phyloP scores from a whole-genome alignment of 1,140 invertebrate genomes.

The Cydia fagiglandana region DNA sequence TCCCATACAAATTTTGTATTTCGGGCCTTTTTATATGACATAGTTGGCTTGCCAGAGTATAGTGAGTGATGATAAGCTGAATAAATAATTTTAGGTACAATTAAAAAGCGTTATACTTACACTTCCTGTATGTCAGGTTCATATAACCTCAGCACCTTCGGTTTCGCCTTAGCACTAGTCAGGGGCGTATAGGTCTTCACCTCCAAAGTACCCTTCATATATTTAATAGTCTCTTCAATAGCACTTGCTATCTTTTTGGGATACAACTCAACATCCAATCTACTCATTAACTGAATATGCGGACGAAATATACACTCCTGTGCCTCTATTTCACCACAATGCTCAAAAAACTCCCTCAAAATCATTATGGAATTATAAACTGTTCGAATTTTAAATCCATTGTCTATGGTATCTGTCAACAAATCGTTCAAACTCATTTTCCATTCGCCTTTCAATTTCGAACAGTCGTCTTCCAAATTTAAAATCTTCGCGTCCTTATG shows the following conservation, averaged over 20 bases:
- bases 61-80: too few relatives aligned
- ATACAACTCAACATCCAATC: slow-evolving; percentile 81
- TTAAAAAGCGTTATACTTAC: slow-evolving; percentile 77
- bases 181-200: slow-evolving; percentile 79
- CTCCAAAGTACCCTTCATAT: slow-evolving; percentile 75
- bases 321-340: slow-evolving; percentile 79
- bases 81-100: too few relatives aligned
- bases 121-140: slow-evolving; percentile 91
- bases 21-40: too few relatives aligned
- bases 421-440: slow-evolving; percentile 77
- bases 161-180: slow-evolving; percentile 82
- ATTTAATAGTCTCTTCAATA: slow-evolving; percentile 68
- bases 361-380: slow-evolving; percentile 79
- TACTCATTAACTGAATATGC: slow-evolving; percentile 64
- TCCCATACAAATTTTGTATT: too few relatives aligned
- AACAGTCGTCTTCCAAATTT: slow-evolving; percentile 77
- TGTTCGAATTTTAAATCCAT: slow-evolving; percentile 82
- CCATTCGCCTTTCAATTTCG: slow-evolving; percentile 56
- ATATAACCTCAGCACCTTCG: slow-evolving; percentile 89
- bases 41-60: too few relatives aligned
- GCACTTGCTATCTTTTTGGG: slow-evolving; percentile 80
- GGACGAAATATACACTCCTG: slow-evolving; percentile 72
- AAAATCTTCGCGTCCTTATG: slow-evolving; percentile 78
- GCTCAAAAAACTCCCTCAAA: slow-evolving; percentile 80
- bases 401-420: slow-evolving; percentile 73